These are phyloP conservation scores for Drosophila meridiana DNA, from an alignment of 2,888 invertebrate genomes.

Conservation along the genomic window DNA sequence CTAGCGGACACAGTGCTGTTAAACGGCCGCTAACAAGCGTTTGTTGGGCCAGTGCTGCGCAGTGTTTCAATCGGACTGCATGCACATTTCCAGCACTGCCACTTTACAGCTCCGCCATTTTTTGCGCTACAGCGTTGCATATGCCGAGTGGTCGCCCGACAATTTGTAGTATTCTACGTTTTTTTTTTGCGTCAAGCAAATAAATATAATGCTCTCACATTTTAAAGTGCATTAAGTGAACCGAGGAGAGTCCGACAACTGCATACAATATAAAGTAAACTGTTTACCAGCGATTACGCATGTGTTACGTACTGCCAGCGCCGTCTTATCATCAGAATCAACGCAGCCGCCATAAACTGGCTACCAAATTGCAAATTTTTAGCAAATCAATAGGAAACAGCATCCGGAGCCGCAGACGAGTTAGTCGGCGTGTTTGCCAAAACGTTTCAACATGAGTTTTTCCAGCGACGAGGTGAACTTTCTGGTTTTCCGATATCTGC, in stretches of 20 bases:
- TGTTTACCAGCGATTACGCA: slow-evolving; percentile 53
- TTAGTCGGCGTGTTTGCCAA: slow-evolving; percentile 33
- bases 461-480: slow-evolving; percentile 99
- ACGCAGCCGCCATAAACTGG: slow-evolving; percentile 52
- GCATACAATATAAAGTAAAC: slow-evolving; percentile 11
- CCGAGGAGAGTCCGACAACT: slow-evolving; percentile 7
- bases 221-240: slow-evolving; percentile 41
- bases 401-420: slow-evolving; percentile 18
- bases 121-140: slow-evolving; percentile 70
- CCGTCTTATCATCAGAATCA: slow-evolving; percentile 51
- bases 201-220: slow-evolving; percentile 44
- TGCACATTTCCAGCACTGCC: slow-evolving; percentile 30
- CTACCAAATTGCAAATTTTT: slow-evolving; percentile 31
- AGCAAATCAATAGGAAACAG: slow-evolving; percentile 43
- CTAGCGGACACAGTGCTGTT: slow-evolving; percentile 53
- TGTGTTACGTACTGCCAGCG: slow-evolving; percentile 68
- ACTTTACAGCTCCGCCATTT: slow-evolving; percentile 66
- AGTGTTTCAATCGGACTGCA: neutral
- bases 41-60: slow-evolving; percentile 19
- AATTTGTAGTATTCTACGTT: slow-evolving; percentile 41
- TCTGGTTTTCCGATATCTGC: slow-evolving; percentile 98
- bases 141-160: slow-evolving; percentile 52
- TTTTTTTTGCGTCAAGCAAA: slow-evolving; percentile 26
- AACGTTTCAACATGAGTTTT: slow-evolving; percentile 92
- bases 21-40: slow-evolving; percentile 12